Evolutionary conservation across 2,797 vertebrate genomes (phyloP).

Genomic region (Amblyraja radiata): DNA sequence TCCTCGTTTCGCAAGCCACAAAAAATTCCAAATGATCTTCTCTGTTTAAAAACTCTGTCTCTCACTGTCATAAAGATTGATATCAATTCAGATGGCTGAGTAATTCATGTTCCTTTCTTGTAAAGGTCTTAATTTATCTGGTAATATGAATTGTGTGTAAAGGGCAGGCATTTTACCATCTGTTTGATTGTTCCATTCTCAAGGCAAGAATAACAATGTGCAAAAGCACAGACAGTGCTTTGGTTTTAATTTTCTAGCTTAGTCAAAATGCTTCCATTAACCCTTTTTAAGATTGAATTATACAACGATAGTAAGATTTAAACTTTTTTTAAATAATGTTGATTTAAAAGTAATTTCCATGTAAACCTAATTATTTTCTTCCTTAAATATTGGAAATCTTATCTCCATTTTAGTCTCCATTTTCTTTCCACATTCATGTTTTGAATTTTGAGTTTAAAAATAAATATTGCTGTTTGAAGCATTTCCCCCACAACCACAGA

Average conservation of each 20-base stretch:
- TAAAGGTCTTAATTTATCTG: neutral
- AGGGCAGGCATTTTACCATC: neutral
- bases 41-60: neutral
- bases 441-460: neutral
- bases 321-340: neutral
- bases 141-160: neutral
- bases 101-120: neutral
- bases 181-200: neutral
- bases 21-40: conserved; percentile 22
- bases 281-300: neutral
- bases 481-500: neutral
- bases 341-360: neutral
- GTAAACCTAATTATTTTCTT: neutral
- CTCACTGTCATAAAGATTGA: conserved; percentile 7
- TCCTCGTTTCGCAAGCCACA: conserved; percentile 9
- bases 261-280: neutral
- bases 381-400: neutral
- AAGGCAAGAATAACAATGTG: neutral
- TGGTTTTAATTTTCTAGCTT: neutral
- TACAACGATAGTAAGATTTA: neutral
- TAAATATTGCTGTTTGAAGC: neutral
- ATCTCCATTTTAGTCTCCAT: neutral
- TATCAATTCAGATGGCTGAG: neutral
- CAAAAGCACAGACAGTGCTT: neutral
- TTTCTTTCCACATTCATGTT: neutral